A percentile compares a stretch with the other conserved stretches of the same genome.
Conservation (phyloP, 2,113 vertebrate species). For the Heterotilapia buettikoferi region DNA sequence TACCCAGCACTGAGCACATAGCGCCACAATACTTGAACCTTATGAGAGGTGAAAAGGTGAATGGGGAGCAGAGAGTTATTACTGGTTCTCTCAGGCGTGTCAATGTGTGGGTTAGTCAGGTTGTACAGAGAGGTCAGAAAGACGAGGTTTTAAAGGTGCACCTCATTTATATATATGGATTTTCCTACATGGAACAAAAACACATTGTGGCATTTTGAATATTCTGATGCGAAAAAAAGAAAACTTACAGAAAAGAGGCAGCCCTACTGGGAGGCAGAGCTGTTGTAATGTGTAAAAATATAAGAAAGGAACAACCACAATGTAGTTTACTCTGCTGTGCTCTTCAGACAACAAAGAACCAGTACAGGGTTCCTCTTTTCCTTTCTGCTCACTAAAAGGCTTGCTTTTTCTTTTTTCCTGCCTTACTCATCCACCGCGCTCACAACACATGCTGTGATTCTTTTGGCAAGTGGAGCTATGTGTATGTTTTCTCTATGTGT, state of each 20-base stretch:
- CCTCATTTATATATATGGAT: not conserved
- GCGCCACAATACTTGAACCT: slow-evolving; percentile 7
- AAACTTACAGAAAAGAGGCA: not conserved
- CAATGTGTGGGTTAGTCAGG: not conserved
- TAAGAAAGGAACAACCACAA: not conserved
- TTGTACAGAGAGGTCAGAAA: not conserved
- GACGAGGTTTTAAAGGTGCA: not conserved
- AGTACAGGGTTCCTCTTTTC: not conserved
- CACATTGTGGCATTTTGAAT: not conserved
- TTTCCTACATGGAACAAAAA: not conserved
- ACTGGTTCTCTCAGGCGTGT: not conserved
- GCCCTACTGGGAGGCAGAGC: not conserved
- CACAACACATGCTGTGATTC: slow-evolving; percentile 20
- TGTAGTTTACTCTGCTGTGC: slow-evolving; percentile 4
- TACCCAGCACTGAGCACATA: not conserved
- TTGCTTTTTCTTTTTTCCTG: not conserved
- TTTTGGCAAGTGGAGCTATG: slow-evolving; percentile 23
- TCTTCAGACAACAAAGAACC: slow-evolving; percentile 12
- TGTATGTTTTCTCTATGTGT: slow-evolving; percentile 52
- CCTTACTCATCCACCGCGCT: slow-evolving; percentile 10
- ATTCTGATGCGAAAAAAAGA: not conserved
- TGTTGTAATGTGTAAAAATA: slow-evolving; percentile 2
- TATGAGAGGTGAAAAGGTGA: slow-evolving; percentile 49
- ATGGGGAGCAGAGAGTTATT: slow-evolving; percentile 1
- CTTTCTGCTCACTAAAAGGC: slow-evolving; percentile 1